Base-by-base conservation (phyloP, 2,113 vertebrate species). In the Urocolius indicus region DNA sequence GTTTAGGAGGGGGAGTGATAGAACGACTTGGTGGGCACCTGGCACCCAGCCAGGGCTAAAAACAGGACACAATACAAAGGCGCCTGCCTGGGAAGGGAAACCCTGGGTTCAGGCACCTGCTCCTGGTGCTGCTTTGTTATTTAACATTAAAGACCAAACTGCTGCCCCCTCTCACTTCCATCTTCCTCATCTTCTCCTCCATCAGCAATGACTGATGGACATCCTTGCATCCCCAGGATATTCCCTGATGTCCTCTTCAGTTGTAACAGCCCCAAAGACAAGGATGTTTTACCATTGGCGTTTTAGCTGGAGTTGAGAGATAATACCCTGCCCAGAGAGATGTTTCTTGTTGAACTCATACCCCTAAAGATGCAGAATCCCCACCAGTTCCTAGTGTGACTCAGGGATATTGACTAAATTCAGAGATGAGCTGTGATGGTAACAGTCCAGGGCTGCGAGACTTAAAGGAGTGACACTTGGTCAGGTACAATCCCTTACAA, bases 221-320 rank as follows among this genome's bases (percentile, higher is more conserved):
- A 3, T 54, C 61, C 57, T 43, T 58, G 23, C 5, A 3, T 54
- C 26, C 75, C 52, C 32, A 36, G 38, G n/a, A 63, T 2, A 0
- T 51, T 51, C 13, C 20, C 19, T 22, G 1, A 2, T 34, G 29
- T 21, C 38, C 30, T 24, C 29, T 72, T 34, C 38, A 55, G 16
- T 3, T 52, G 34, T 71, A 57, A 68, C 78, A 88, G 34, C 22
- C 46, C 49, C 72, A 65, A 77, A 54, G 49, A 59, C 21, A 58
- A 84, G 48, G 32, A 46, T 0, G 0, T 71, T 85, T 45, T 29
- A 77, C n/a, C 18, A 16, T 1, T 26, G 32, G 5, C 10, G 0
- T 26, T 76, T 77, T 57, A 48, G 20, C 51, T 89, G 46, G 23
- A 84, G n/a, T 73, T 21, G 48, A 55, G 45, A 38, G 22, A 23